Conservation (phyloP, 2,797 vertebrate genomes). For the Protonibea diacanthus region DNA sequence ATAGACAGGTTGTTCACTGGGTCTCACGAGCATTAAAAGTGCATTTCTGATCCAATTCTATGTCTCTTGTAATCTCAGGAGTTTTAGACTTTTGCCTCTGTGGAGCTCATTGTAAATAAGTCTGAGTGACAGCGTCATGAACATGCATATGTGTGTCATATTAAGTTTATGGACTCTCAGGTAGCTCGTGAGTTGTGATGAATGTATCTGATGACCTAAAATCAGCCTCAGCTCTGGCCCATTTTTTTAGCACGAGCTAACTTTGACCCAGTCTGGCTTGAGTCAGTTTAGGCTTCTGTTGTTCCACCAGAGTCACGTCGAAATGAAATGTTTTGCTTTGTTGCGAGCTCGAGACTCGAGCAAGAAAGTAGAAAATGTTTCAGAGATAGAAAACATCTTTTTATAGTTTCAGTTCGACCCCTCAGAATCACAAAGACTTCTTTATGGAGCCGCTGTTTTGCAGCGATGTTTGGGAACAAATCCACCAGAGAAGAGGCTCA, state of each 20-base stretch:
- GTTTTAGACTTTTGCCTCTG: background rate
- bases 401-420: background rate
- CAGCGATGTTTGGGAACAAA: background rate
- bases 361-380: background rate
- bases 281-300: background rate
- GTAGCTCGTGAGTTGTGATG: background rate
- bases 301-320: background rate
- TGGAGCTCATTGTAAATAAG: background rate
- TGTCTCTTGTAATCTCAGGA: conserved; percentile 7
- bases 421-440: background rate
- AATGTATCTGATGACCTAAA: background rate
- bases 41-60: conserved; percentile 18
- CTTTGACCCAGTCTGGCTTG: background rate
- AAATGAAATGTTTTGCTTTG: background rate
- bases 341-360: background rate
- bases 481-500: background rate
- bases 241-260: background rate
- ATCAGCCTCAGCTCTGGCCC: background rate
- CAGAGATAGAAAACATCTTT: background rate
- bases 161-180: background rate
- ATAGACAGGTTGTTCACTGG: conserved; percentile 28
- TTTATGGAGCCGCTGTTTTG: too few species aligned
- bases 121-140: background rate
- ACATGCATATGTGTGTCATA: background rate
- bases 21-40: conserved; percentile 20